Percentiles rank a stretch among this genome's conserved stretches.
Evolutionary conservation across 2,888 invertebrate genomes (phyloP).

Genomic region (Ochropleura plecta): DNA sequence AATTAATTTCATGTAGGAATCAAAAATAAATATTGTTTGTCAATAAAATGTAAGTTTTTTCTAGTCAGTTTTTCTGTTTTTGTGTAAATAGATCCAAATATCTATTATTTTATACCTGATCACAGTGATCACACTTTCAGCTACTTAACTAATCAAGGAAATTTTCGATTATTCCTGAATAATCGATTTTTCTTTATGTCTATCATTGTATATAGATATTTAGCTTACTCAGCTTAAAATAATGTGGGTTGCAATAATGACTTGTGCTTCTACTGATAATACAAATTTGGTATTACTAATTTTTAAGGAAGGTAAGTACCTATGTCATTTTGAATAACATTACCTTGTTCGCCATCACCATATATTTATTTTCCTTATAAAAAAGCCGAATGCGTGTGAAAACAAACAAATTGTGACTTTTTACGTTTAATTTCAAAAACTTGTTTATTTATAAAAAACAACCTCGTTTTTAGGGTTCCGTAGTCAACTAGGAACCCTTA

Average conservation of each 20-base stretch:
- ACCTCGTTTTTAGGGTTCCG: too few species aligned
- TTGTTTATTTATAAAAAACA: not conserved
- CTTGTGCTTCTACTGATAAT: not conserved
- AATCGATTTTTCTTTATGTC: not conserved
- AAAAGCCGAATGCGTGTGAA: not conserved
- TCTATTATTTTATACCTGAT: not conserved
- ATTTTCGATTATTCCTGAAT: not conserved
- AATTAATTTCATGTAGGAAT: not conserved
- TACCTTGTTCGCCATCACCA: not conserved
- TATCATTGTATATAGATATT: not conserved
- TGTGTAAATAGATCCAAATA: slow-evolving; percentile 1
- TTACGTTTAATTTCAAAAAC: not conserved
- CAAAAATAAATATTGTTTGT: slow-evolving; percentile 4
- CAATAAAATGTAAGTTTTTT: too few species aligned
- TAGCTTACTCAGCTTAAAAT: not conserved
- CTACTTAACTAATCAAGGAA: not conserved
- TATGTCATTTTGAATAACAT: not conserved
- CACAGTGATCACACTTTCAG: not conserved
- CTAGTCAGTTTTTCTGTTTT: slow-evolving; percentile 4
- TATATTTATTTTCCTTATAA: not conserved
- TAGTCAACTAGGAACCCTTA: too few species aligned
- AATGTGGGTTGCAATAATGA: not conserved
- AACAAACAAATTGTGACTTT: not conserved
- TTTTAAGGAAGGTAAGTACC: not conserved
- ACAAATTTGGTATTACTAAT: not conserved